Evolutionary conservation across 2,888 invertebrate genomes (phyloP).

Genomic region (Trachelus stipa): DNA sequence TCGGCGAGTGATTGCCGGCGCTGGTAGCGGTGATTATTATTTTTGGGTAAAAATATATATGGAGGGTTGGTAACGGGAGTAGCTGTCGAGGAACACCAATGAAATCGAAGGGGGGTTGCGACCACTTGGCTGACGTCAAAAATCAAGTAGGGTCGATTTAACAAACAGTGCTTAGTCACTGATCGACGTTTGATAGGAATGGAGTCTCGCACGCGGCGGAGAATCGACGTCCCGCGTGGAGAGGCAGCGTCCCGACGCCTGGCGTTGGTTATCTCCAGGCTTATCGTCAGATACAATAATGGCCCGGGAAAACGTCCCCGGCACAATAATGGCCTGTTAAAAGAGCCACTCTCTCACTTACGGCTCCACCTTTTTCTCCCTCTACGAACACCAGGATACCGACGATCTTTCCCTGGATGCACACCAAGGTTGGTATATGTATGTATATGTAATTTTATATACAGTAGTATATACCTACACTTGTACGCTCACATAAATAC

Average conservation of each 20-base stretch:
- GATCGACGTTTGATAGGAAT: slow-evolving; percentile 48
- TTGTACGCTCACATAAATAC: slow-evolving; percentile 5
- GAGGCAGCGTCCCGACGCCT: slow-evolving; percentile 26
- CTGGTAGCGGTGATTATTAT: neutral
- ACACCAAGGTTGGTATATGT: neutral
- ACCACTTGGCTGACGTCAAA: slow-evolving; percentile 15
- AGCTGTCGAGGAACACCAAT: neutral
- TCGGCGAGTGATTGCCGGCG: neutral
- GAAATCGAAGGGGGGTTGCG: neutral
- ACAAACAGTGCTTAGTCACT: slow-evolving; percentile 49
- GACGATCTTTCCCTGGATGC: neutral
- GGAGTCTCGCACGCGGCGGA: slow-evolving; percentile 45
- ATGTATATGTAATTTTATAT: neutral
- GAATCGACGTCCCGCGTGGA: slow-evolving; percentile 26
- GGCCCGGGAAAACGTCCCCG: slow-evolving; percentile 50
- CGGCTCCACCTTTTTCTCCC: slow-evolving; percentile 21
- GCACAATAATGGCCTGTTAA: slow-evolving; percentile 56
- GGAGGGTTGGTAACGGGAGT: neutral
- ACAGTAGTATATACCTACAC: neutral
- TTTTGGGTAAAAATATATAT: neutral
- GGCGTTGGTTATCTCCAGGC: slow-evolving; percentile 42
- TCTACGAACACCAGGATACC: neutral
- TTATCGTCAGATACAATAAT: slow-evolving; percentile 60
- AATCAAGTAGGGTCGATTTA: slow-evolving; percentile 33
- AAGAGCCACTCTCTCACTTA: slow-evolving; percentile 43